phyloP scores from a whole-genome alignment of 2,797 vertebrate genomes.

The Tenualosa thibaudeaui region DNA sequence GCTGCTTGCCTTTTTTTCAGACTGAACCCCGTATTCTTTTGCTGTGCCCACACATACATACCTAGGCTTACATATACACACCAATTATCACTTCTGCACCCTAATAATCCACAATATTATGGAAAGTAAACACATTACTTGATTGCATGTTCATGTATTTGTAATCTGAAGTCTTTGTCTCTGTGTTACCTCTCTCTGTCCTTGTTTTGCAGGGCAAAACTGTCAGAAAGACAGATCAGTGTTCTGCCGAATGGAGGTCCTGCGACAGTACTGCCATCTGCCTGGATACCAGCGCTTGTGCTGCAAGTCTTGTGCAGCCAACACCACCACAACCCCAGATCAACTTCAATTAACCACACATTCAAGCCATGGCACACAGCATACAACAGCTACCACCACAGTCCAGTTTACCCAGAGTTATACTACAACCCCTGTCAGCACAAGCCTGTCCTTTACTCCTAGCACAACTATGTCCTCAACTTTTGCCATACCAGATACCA shows the following conservation, averaged over 20 bases:
- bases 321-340: constrained; percentile 51
- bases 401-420: constrained; percentile 20
- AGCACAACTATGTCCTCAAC: too few species aligned
- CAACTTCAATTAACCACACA: constrained; percentile 39
- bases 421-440: neutral
- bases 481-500: constrained; percentile 14
- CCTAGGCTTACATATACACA: constrained; percentile 23
- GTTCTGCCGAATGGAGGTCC: constrained; percentile 89
- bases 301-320: constrained; percentile 85
- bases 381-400: constrained; percentile 37
- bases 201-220: constrained; percentile 85
- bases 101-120: neutral
- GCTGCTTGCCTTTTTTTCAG: constrained; percentile 53
- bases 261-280: constrained; percentile 87
- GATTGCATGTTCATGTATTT: neutral
- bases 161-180: constrained; percentile 35
- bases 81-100: neutral
- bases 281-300: constrained; percentile 88
- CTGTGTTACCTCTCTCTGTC: constrained; percentile 67
- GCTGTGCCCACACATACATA: constrained; percentile 22
- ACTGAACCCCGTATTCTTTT: neutral
- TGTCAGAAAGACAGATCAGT: constrained; percentile 92
- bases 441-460: constrained; percentile 35
- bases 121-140: neutral
- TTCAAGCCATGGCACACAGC: constrained; percentile 36